Base-by-base conservation (phyloP, 2,797 vertebrate genomes). In the Salarias fasciatus region DNA sequence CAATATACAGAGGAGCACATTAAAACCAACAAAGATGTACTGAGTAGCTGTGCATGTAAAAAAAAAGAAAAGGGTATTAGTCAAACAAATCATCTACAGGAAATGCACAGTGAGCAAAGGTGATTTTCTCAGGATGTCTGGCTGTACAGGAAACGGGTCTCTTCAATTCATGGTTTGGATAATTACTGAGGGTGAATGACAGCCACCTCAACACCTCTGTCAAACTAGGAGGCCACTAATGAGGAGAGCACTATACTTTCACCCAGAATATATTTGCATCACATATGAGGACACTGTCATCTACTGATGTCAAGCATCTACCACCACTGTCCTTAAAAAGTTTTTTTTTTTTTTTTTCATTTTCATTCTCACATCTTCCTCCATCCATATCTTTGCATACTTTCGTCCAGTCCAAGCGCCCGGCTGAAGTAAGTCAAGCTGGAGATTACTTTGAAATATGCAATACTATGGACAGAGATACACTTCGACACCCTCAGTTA, bases 241-340 rank as follows among this genome's bases (percentile, higher is more conserved):
- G 74, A 88, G 84, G 42, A 60, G 68, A 82, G 63, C 69, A 51
- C 10, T 46, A 75, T 65, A 75, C 67, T 82, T 80, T 84, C 67
- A 84, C 84, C 74, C 62, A 24, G 83, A 84, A 86, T 82, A 79
- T 47, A 86, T 87, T 83, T 75, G 54, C 78, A 86, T 87, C 55
- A 36, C 11, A 61, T 80, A 72, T 69, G 18, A 24, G 18, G 58
- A 69, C 62, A 33, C 44, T 63, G 71, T 64, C 67, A 70, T 51
- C 30, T 47, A 61, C 62, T 49, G 56, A 66, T 71, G 48, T 60
- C 18, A 75, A 66, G 60, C 35, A 37, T 68, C 49, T 41, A 62
- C 61, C 55, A 40, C 41, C 11, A 43, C 43, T 54, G 45, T 67
- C 61, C 40, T 8, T 7, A n/a, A n/a, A n/a, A n/a, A n/a, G n/a